A percentile compares a stretch with the other conserved stretches of the same genome.
Conservation (phyloP, 1,140 invertebrate genomes). For the Cotesia vestalis region DNA sequence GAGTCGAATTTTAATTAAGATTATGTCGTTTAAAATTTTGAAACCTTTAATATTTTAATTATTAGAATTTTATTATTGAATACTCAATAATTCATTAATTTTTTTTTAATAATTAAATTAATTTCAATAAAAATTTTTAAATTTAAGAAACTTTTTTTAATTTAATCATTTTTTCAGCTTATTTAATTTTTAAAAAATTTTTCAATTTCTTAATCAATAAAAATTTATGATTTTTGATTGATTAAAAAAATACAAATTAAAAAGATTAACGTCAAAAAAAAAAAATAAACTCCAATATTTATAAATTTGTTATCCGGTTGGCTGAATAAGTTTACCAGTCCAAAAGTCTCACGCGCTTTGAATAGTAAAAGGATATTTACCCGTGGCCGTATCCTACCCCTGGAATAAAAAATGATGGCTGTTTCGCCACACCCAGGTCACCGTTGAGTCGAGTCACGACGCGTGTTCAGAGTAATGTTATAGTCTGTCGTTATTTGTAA, state of each 20-base stretch:
- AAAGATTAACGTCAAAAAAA: not conserved
- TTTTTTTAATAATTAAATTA: too few species aligned
- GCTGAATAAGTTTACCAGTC: not conserved
- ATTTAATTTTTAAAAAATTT: too few species aligned
- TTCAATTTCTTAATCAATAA: too few species aligned
- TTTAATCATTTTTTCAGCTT: too few species aligned
- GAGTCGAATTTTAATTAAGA: too few species aligned
- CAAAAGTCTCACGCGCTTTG: constrained; percentile 23
- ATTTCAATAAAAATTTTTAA: too few species aligned
- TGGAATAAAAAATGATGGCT: constrained; percentile 16
- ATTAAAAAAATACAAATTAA: not conserved
- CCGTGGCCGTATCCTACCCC: constrained; percentile 5
- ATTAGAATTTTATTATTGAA: too few species aligned
- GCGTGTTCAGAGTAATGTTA: constrained; percentile 22
- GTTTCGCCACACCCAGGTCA: constrained; percentile 27
- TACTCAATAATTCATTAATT: too few species aligned
- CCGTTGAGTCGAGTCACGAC: constrained; percentile 27
- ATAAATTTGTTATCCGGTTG: not conserved
- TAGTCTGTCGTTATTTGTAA: constrained; percentile 4
- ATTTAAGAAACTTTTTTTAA: too few species aligned
- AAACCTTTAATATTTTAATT: too few species aligned
- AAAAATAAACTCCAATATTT: not conserved
- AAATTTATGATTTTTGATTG: too few species aligned
- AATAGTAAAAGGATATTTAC: constrained; percentile 16
- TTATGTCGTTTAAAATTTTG: too few species aligned